Conservation (phyloP, 2,888 invertebrate species). For the Rotaria macrura region DNA sequence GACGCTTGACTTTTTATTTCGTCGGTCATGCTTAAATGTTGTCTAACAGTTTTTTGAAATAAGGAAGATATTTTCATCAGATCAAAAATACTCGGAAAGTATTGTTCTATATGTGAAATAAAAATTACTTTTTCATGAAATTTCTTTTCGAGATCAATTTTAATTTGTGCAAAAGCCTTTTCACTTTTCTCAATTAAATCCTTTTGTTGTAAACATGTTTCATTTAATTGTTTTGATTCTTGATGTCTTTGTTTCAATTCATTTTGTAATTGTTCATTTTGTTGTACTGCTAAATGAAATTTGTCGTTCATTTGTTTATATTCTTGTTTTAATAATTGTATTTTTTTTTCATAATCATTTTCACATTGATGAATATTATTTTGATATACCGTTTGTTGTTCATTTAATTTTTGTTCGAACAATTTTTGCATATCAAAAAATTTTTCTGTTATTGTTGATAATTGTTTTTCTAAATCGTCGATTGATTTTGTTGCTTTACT, state of each 20-base stretch:
- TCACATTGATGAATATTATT: background rate
- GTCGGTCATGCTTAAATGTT: too few relatives aligned
- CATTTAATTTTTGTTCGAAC: background rate
- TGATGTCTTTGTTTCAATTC: slow-evolving; percentile 5
- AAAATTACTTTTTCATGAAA: background rate
- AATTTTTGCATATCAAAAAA: slow-evolving; percentile 23
- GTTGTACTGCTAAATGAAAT: background rate
- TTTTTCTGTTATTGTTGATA: background rate
- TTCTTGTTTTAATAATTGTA: background rate
- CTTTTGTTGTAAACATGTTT: background rate
- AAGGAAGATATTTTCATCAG: too few relatives aligned
- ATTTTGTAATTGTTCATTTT: slow-evolving; percentile 18
- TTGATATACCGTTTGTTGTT: slow-evolving; percentile 11
- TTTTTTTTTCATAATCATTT: slow-evolving; percentile 17
- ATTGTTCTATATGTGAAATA: too few relatives aligned
- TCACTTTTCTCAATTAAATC: slow-evolving; percentile 18
- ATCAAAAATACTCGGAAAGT: too few relatives aligned
- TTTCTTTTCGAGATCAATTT: background rate
- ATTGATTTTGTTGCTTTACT: slow-evolving; percentile 9
- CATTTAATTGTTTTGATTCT: background rate
- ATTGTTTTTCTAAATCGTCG: slow-evolving; percentile 18
- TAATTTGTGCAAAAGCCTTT: background rate
- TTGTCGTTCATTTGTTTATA: background rate
- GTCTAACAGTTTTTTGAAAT: too few relatives aligned
- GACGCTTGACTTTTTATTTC: too few relatives aligned